Evolutionary conservation across 2,113 vertebrate species (phyloP).

Genomic region (Melanocharis versteri): DNA sequence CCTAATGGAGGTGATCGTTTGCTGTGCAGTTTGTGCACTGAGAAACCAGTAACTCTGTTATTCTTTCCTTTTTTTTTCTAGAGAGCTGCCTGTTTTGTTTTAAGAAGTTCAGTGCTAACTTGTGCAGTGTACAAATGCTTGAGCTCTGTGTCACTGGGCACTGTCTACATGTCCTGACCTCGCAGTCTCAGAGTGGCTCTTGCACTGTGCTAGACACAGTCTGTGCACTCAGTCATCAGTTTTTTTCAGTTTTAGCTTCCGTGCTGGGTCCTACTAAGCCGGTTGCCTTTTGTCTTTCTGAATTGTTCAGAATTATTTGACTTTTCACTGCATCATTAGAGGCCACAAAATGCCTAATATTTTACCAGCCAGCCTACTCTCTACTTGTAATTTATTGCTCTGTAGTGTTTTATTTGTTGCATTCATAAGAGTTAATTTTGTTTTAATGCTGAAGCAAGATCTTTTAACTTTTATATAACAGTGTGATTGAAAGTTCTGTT

Average conservation of each 20-base stretch:
- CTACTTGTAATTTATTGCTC: background rate
- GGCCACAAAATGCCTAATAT: background rate
- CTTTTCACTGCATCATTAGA: background rate
- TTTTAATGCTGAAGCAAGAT: background rate
- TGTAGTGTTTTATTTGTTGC: background rate
- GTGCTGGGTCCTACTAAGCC: background rate
- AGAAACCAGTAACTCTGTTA: background rate
- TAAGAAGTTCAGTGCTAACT: background rate
- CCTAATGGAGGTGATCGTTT: background rate
- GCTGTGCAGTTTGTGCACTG: background rate
- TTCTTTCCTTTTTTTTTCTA: background rate
- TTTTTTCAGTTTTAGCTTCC: background rate
- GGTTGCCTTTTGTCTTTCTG: background rate
- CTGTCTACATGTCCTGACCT: background rate
- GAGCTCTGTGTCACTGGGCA: background rate
- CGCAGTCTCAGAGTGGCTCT: background rate
- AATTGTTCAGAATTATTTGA: background rate
- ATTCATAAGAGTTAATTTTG: background rate
- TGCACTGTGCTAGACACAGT: background rate
- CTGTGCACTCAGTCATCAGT: background rate
- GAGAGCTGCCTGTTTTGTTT: background rate
- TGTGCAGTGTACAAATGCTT: background rate
- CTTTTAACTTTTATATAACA: conserved; percentile 31
- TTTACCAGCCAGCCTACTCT: background rate
- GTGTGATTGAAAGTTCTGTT: conserved; percentile 12